Evolutionary conservation across 2,888 invertebrate genomes (phyloP), one percentile per base, ranked within the genome.

Genomic region (Aphrophora alni): DNA sequence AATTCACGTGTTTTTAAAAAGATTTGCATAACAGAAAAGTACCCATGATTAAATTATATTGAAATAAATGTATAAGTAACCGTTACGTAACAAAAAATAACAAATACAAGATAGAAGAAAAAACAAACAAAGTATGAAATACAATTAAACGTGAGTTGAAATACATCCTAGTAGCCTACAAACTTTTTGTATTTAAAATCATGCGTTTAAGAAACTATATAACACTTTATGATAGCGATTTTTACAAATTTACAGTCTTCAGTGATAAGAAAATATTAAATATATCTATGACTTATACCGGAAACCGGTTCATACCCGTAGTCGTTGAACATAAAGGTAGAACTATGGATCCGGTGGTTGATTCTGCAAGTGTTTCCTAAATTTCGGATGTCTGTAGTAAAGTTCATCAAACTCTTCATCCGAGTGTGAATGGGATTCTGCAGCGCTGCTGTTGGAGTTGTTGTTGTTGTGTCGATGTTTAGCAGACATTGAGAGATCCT

Each of bases 401-500:
- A 38, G 12, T 3, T 26, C n/a, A 27, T 78, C 78, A 2, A 74
- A 24, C n/a, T 68, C 74, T 21, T n/a, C 59, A 4, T 59, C 59
- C 25, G 59, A 59, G 17, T 75, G 38, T 7, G 75, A 75, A 38
- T 25, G 38, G 25, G 71, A 71, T 8, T 72, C 72, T 0, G 77
- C 38, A n/a, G 77, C 69, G 73, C 82, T 82, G 74, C 82, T 82
- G 75, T 83, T 83, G 77, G 80, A 78, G 77, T 82, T 82, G 77
- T 84, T 83, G 51, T 80, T 77, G 25, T 87, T 87, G 0, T 87
- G 87, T 44, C 83, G 79, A 26, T 82, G 80, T 33, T 83, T 90
- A 5, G 90, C 90, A 73, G 91, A 92, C 91, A 96, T 93, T 79
- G 96, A 96, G 83, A 97, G 90, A 88, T 97, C 97, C 88, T 97